Base-by-base conservation (phyloP, 1,140 invertebrate genomes). In the Rhynchophorus ferrugineus region DNA sequence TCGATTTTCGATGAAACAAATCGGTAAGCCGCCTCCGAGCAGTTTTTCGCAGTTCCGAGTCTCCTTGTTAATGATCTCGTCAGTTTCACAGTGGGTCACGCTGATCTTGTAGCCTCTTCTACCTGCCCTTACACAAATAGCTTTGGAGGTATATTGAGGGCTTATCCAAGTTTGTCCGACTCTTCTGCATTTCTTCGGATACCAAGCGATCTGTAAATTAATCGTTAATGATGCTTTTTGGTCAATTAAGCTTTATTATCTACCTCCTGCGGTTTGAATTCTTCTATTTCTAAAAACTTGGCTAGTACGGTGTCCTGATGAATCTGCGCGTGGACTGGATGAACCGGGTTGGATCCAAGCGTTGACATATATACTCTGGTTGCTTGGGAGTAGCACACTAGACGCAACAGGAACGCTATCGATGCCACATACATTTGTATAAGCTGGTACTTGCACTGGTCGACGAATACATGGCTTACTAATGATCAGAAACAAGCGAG, bases 11-110 rank as follows among this genome's bases (percentile, higher is more conserved):
- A 55, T 43, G 9, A 50, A 35, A 20, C 53, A 55, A 0, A 37
- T 35, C 3, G 33, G 17, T 13, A n/a, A 24, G 3, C 54, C 54
- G 14, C 42, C 42, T 1, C 54, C 54, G 13, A 24, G 29, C 20
- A 50, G 11, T 24, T n/a, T 11, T n/a, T 36, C 9, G 35, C 54
- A 56, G 5, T 11, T 18, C 13, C 20, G 3, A 7, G 13, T n/a
- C 8, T 39, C 39, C n/a, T 2, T 20, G 24, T 45, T 46, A 8
- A 46, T 44, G 3, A 52, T 39, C 43, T 52, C 43, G 11, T 46
- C 13, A 13, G 18, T 18, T 9, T 17, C 17, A 21, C 49, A 52
- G 13, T 37, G 13, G 14, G 22, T 17, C 39, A 36, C 0, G 14
- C 17, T 33, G 0, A 41, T 24, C 8, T 46, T 19, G 5, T 6